phyloP scores from a whole-genome alignment of 2,888 invertebrate species.

The Mongoloraphidia duomilia region DNA sequence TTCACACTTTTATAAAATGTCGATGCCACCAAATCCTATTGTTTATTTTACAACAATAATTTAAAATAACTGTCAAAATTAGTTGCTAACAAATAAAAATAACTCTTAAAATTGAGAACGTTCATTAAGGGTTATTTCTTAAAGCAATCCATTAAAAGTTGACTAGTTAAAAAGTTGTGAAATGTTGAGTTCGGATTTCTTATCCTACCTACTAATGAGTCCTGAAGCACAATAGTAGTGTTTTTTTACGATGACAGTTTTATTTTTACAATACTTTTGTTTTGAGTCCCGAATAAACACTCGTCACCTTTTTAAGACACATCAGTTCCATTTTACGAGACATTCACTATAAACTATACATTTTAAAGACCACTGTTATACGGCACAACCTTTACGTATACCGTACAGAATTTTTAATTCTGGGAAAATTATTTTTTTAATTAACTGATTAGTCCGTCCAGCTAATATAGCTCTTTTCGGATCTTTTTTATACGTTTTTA shows the following conservation, averaged over 20 bases:
- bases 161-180: too few relatives aligned
- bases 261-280: too few relatives aligned
- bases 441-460: constrained; percentile 59
- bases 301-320: not conserved
- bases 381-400: constrained; percentile 61
- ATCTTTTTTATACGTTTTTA: constrained; percentile 70
- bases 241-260: too few relatives aligned
- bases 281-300: not conserved
- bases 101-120: too few relatives aligned
- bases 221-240: too few relatives aligned
- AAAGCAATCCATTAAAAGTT: too few relatives aligned
- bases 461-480: constrained; percentile 60
- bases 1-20: too few relatives aligned
- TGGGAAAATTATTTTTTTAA: constrained; percentile 67
- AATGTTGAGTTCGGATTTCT: too few relatives aligned
- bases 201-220: too few relatives aligned
- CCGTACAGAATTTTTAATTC: constrained; percentile 78
- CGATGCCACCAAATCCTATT: too few relatives aligned
- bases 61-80: not conserved
- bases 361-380: constrained; percentile 35
- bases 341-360: not conserved
- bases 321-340: not conserved
- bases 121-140: too few relatives aligned
- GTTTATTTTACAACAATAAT: not conserved
- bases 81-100: too few relatives aligned